phyloP scores from a whole-genome alignment of 2,888 invertebrate species.

The Teleiodes luculella region DNA sequence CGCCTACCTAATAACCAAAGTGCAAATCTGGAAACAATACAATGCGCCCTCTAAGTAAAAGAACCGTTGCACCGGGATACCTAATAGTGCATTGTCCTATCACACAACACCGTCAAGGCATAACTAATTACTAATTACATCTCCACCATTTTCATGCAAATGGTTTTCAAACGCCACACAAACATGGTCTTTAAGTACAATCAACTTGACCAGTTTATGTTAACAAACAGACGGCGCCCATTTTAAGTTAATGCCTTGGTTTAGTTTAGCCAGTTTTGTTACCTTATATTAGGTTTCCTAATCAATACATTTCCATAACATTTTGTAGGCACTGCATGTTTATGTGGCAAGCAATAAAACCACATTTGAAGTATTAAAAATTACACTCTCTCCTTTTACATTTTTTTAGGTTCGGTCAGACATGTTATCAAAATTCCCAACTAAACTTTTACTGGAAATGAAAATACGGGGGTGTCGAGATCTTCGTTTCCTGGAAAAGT shows the following conservation, averaged over 20 bases:
- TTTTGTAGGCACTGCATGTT: neutral
- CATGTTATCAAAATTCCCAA: no score
- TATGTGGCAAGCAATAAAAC: neutral
- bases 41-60: no score
- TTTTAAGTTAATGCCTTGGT: neutral
- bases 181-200: neutral
- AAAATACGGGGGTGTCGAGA: no score
- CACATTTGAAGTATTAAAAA: neutral
- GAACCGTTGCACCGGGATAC: neutral
- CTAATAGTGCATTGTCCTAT: neutral
- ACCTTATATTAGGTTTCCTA: neutral
- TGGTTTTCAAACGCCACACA: neutral
- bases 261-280: neutral
- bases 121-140: conserved; percentile 6
- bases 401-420: no score
- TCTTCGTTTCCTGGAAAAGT: no score
- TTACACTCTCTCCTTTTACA: neutral
- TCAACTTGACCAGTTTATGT: neutral
- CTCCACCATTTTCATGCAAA: neutral
- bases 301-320: neutral
- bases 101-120: neutral
- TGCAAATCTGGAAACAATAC: no score
- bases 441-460: no score
- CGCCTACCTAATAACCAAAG: no score
- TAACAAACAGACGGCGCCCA: conserved; percentile 16